phyloP scores from a whole-genome alignment of 2,888 invertebrate species.

The Papilio gigon region DNA sequence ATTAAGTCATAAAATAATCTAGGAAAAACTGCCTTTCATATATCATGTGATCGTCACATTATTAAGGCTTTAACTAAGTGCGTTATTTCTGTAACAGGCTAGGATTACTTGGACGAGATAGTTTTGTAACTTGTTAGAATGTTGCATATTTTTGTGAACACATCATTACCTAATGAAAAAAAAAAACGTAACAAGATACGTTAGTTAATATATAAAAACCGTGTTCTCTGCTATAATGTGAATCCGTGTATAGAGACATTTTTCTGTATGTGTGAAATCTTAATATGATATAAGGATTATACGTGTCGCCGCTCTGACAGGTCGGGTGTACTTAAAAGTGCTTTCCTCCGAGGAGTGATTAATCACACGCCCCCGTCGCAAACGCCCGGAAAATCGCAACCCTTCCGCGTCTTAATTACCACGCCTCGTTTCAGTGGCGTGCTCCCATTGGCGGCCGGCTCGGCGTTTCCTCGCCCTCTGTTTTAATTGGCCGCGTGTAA shows the following conservation, averaged over 20 bases:
- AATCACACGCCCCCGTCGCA: conserved; percentile 68
- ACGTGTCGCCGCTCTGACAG: not conserved
- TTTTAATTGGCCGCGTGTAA: conserved; percentile 80
- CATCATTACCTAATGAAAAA: too few species aligned
- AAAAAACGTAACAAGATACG: too few species aligned
- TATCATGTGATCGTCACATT: not conserved
- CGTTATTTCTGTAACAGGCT: too few species aligned
- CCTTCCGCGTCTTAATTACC: conserved; percentile 80
- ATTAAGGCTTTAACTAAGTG: not conserved
- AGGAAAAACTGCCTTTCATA: not conserved
- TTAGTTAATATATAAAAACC: not conserved
- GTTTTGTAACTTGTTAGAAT: too few species aligned
- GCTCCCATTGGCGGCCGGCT: conserved; percentile 65
- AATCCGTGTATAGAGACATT: not conserved
- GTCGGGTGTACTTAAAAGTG: conserved; percentile 35
- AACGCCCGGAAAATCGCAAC: conserved; percentile 79
- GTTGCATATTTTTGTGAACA: too few species aligned
- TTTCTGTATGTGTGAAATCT: not conserved
- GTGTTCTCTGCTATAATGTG: not conserved
- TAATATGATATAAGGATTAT: not conserved
- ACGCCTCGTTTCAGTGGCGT: conserved; percentile 76
- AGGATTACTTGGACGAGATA: too few species aligned
- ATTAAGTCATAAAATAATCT: conserved; percentile 36
- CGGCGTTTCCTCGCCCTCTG: conserved; percentile 66
- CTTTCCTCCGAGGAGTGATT: conserved; percentile 64